Base-by-base conservation (phyloP, 2,797 vertebrate species). In the Halcyon leucocephala region DNA sequence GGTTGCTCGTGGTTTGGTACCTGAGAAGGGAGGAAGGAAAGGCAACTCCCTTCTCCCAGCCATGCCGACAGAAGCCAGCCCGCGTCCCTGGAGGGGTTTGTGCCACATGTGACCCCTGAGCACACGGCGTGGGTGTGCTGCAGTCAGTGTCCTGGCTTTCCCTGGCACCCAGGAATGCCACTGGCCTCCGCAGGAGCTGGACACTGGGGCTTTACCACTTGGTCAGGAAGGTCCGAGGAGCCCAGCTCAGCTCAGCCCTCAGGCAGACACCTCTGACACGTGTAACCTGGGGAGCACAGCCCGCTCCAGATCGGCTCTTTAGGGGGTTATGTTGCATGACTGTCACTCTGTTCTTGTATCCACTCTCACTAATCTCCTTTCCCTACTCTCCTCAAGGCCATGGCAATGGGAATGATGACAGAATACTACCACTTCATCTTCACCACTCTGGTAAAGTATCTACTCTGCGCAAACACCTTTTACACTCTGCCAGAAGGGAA, bases 361-460 rank as follows among this genome's bases (percentile, higher is more conserved):
- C 11, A 0, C 65, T 66, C 35, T 22, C 2, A 26, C 84, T 97
- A 41, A 97, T 66, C 10, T 89, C 87, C 73, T 90, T 78, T 84
- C 93, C 94, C 95, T 96, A 7, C 95, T 97, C 86, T 97, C 69
- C 97, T 91, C 14, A 98, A 99, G 99, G 99, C 99, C 64, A 99
- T 99, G 99, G 99, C 99, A 62, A 99, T 99, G 99, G 99, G 99
- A 94, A 99, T 99, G 99, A 99, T 99, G 99, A 99, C 99, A 4
- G 99, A 99, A 92, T 99, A 99, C 97, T 99, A 99, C 98, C 99
- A 99, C 99, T 99, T 99, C 98, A 99, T 99, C 98, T 99, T 99
- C 98, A 99, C 99, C 95, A 99, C 99, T 83, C 98, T 99, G 99
- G 99, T 99, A 99, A 99, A 55, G 98, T 98, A 98, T 84, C 92